phyloP scores from a whole-genome alignment of 2,113 vertebrate genomes.

The Pteronura brasiliensis region DNA sequence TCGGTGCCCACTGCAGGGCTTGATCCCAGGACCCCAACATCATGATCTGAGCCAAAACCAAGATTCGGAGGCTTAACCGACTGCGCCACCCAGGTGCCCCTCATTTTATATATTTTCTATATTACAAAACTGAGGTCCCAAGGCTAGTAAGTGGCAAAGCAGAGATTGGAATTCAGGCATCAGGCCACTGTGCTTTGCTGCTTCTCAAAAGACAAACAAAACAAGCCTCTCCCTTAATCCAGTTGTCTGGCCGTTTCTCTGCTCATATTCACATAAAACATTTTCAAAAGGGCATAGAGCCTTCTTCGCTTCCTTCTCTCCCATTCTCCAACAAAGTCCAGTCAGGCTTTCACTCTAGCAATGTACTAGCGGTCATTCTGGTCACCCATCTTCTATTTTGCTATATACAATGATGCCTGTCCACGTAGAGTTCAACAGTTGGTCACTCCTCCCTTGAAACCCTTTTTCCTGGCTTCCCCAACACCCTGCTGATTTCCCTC shows the following conservation, averaged over 20 bases:
- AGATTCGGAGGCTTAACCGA: background rate
- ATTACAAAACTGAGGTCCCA: background rate
- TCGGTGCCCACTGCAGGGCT: background rate
- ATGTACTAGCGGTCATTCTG: background rate
- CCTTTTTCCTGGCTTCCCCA: background rate
- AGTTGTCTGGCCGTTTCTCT: background rate
- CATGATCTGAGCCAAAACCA: background rate
- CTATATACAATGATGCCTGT: no score
- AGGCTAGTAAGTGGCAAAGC: background rate
- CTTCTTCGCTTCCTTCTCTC: background rate
- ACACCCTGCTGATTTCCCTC: background rate
- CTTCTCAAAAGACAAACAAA: background rate
- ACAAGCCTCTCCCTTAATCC: background rate
- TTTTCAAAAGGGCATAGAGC: background rate
- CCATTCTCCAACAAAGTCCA: background rate
- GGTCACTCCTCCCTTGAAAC: background rate
- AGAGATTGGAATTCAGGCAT: background rate
- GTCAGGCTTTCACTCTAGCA: background rate
- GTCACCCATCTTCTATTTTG: background rate
- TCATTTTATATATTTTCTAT: background rate
- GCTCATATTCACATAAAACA: background rate
- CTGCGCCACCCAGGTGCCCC: background rate
- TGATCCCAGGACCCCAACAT: background rate
- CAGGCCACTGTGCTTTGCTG: background rate
- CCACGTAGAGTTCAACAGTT: background rate